Conservation (phyloP, 2,888 invertebrate genomes). For the Prenolepis imparis region DNA sequence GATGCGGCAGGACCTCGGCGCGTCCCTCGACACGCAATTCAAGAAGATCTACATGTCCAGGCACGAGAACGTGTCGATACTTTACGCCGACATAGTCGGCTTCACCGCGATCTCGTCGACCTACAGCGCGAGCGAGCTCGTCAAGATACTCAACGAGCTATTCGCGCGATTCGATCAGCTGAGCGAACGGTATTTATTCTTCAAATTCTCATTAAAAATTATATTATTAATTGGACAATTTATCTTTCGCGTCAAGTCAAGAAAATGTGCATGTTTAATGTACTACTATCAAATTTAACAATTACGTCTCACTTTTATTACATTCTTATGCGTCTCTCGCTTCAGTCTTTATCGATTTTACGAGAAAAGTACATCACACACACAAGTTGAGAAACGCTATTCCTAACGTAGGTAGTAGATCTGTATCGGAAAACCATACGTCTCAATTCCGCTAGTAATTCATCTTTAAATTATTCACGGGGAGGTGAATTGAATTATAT, state of each 20-base stretch:
- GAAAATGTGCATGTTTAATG: background rate
- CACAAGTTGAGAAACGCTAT: background rate
- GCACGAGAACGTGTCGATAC: slow-evolving; percentile 98
- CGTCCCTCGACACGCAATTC: slow-evolving; percentile 96
- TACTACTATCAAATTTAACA: too few relatives aligned
- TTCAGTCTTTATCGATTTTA: slow-evolving; percentile 12
- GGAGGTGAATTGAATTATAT: background rate
- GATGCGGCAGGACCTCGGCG: slow-evolving; percentile 97
- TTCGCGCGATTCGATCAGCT: slow-evolving; percentile 98
- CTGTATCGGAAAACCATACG: background rate
- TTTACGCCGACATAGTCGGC: slow-evolving; percentile 99
- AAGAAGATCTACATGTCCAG: slow-evolving; percentile 99
- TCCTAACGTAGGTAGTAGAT: slow-evolving; percentile 1
- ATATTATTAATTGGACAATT: background rate
- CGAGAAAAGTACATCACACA: background rate
- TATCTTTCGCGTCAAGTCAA: background rate
- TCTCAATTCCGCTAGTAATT: background rate
- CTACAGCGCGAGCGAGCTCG: slow-evolving; percentile 97
- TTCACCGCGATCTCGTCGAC: slow-evolving; percentile 98
- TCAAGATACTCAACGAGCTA: slow-evolving; percentile 97
- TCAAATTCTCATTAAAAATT: background rate
- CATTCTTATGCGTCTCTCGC: background rate
- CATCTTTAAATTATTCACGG: background rate
- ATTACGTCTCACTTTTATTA: background rate
- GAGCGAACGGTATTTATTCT: slow-evolving; percentile 85